Evolutionary conservation across 2,888 invertebrate genomes (phyloP), one percentile per base, ranked within the genome.

Genomic region (Trimorus sp.): DNA sequence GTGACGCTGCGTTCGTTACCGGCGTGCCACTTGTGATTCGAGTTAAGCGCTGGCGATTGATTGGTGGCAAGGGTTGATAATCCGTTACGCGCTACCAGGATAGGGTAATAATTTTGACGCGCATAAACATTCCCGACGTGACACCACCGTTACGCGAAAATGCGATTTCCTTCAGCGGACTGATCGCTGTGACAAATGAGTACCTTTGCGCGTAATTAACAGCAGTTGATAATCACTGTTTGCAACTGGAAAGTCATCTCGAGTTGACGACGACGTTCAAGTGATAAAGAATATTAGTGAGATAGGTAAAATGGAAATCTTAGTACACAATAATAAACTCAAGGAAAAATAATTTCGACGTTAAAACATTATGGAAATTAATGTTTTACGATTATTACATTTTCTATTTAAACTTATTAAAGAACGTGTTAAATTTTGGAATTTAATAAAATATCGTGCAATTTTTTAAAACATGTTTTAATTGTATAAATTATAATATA

Each of bases 51-150:
- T 16, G 7, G 45, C 76, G 73, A 78, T 76, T 78, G 82, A 82
- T 82, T 74, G 78, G 70, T 78, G 78, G 78, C 82, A 74, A 74
- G 78, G 82, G 78, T 82, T 82, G 73, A 59, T 63, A 82, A 73
- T 74, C 77, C 81, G 73, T 77, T 77, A 77, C 73, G 62, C 51
- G 40, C 38, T 26, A 26, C 38, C 49, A 26, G 37, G 16, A 71
- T 69, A 63, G 58, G 71, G 63, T 66, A 63, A 66, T 77, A 15
- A 77, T 77, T 76, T 71, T 63, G 63, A 56, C 26, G 59, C 37
- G 15, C 14, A 58, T 58, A 66, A 77, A 68, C 54, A 56, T 54
- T 40, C 12, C 68, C 58, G 36, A 58, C 66, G 12, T 63, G 54
- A 48, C 81, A 56, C 62, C 45, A 68, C 81, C 71, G 81, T 81